A percentile compares a stretch with the other conserved stretches of the same genome.
Conservation (phyloP, 2,797 vertebrate species). For the Potorous gilbertii region DNA sequence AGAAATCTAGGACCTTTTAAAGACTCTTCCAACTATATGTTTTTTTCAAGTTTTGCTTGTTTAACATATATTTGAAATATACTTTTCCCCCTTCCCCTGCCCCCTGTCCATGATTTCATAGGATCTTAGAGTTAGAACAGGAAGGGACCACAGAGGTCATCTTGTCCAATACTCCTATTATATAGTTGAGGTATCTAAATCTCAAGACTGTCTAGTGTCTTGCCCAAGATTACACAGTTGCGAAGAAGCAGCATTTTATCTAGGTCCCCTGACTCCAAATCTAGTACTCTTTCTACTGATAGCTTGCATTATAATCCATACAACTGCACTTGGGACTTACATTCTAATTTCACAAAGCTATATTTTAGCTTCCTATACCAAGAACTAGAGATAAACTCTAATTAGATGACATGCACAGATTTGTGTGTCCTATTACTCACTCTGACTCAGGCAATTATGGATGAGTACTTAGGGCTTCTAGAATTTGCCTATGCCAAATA, state of each 20-base stretch:
- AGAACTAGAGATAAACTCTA: not conserved
- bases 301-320: not conserved
- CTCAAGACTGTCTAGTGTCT: not conserved
- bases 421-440: not conserved
- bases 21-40: not conserved
- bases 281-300: not conserved
- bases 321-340: not conserved
- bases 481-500: not conserved
- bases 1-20: not conserved
- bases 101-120: slow-evolving; percentile 12
- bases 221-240: not conserved
- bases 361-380: not conserved
- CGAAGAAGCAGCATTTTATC: not conserved
- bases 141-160: not conserved
- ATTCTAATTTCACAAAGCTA: not conserved
- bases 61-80: not conserved
- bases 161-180: not conserved
- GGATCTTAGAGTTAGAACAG: not conserved
- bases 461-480: not conserved
- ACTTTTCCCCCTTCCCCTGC: not conserved
- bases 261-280: not conserved
- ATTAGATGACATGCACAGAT: not conserved
- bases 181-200: not conserved
- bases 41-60: slow-evolving; percentile 23
- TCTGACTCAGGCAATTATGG: not conserved